phyloP scores from a whole-genome alignment of 2,797 vertebrate species.

The Anguilla pacifica region DNA sequence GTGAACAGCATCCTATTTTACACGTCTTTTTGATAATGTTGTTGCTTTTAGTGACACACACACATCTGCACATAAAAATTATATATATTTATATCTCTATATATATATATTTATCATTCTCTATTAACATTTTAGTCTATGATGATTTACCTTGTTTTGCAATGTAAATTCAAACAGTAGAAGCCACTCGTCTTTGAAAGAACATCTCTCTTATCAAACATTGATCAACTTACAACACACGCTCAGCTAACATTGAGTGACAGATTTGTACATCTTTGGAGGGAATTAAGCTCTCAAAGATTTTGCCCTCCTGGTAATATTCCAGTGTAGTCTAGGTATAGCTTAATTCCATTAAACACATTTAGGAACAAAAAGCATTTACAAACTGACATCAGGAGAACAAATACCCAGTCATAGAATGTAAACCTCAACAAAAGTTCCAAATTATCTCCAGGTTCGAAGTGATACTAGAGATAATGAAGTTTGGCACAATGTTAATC shows the following conservation, averaged over 20 bases:
- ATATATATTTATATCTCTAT: constrained; percentile 80
- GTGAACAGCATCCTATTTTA: constrained; percentile 71
- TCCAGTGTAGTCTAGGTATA: constrained; percentile 65
- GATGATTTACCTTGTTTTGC: constrained; percentile 69
- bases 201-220: constrained; percentile 71
- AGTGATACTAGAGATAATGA: constrained; percentile 58
- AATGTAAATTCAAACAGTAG: constrained; percentile 70
- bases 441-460: constrained; percentile 61
- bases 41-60: constrained; percentile 78
- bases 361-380: constrained; percentile 61
- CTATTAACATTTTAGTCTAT: constrained; percentile 77
- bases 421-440: constrained; percentile 64
- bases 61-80: constrained; percentile 85
- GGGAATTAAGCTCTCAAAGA: constrained; percentile 62
- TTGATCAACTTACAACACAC: constrained; percentile 62
- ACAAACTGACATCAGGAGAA: constrained; percentile 68
- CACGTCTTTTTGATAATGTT: constrained; percentile 67
- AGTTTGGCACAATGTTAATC: constrained; percentile 76
- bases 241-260: constrained; percentile 74
- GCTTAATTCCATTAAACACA: constrained; percentile 72
- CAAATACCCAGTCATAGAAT: constrained; percentile 62
- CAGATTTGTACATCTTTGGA: constrained; percentile 78
- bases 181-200: constrained; percentile 64
- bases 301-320: constrained; percentile 63
- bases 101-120: constrained; percentile 71